Conservation (phyloP, 2,797 vertebrate genomes). For the Xiphophorus birchmanni region DNA sequence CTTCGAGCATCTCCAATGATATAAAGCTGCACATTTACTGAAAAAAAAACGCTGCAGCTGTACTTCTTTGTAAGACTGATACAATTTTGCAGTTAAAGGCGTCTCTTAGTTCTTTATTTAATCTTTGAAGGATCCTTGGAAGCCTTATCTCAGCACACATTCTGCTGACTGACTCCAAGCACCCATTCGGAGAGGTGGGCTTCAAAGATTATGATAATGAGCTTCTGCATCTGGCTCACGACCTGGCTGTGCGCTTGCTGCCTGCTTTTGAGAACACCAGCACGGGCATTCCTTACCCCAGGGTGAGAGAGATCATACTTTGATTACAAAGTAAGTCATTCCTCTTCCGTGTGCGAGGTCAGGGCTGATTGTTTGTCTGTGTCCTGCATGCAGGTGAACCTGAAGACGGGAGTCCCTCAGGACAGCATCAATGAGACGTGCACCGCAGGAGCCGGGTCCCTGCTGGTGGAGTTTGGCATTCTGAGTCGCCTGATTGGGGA, state of each 20-base stretch:
- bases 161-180: conserved; percentile 92
- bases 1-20: neutral
- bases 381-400: conserved; percentile 86
- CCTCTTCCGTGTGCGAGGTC: neutral
- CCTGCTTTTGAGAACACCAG: conserved; percentile 98
- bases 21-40: neutral
- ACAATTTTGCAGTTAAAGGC: neutral
- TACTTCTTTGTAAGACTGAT: neutral
- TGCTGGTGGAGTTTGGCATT: conserved; percentile 97
- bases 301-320: conserved; percentile 77
- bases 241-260: conserved; percentile 93
- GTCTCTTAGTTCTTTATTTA: neutral
- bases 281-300: conserved; percentile 95
- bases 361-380: neutral
- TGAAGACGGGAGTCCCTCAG: conserved; percentile 92
- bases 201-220: conserved; percentile 93
- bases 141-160: conserved; percentile 97
- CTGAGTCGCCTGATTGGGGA: conserved; percentile 94
- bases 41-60: neutral
- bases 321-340: neutral
- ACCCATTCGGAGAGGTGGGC: conserved; percentile 93
- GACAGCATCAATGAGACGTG: conserved; percentile 95
- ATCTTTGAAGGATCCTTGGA: conserved; percentile 87
- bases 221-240: conserved; percentile 92
- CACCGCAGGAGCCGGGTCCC: conserved; percentile 93